Evolutionary conservation across 2,113 vertebrate genomes (phyloP).

Genomic region (Paramisgurnus dabryanus): DNA sequence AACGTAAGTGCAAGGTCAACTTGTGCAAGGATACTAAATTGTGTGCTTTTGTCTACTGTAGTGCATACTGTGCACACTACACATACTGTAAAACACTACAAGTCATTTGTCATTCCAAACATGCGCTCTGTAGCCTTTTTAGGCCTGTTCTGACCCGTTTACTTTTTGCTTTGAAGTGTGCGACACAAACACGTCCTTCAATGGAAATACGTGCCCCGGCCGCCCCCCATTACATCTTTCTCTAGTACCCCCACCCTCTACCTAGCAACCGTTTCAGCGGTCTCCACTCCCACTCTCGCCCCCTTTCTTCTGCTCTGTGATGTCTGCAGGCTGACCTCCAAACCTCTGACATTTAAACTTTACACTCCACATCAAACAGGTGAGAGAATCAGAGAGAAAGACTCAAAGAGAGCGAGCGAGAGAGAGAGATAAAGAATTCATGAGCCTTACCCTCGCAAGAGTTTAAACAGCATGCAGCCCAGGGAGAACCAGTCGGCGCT

Average conservation of each 20-base stretch:
- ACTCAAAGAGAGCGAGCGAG: neutral
- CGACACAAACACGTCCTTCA: constrained; percentile 62
- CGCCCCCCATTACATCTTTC: neutral
- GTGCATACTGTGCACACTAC: neutral
- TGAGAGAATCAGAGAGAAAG: constrained; percentile 22
- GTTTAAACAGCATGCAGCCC: constrained; percentile 99
- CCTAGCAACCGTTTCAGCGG: constrained; percentile 36
- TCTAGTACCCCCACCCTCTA: neutral
- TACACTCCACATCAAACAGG: constrained; percentile 71
- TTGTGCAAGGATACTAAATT: too few species aligned
- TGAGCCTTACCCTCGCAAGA: constrained; percentile 90
- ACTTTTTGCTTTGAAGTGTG: constrained; percentile 59
- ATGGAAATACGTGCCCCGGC: constrained; percentile 51
- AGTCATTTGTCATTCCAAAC: neutral
- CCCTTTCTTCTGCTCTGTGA: constrained; percentile 47
- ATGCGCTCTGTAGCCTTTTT: neutral
- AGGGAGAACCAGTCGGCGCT: constrained; percentile 98
- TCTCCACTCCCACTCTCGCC: constrained; percentile 24
- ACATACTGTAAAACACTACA: neutral
- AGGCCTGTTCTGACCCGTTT: neutral
- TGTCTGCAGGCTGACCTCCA: constrained; percentile 58
- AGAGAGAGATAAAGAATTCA: constrained; percentile 16
- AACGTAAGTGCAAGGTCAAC: too few species aligned
- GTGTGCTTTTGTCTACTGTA: too few species aligned
- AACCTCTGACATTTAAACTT: constrained; percentile 73